phyloP scores from a whole-genome alignment of 2,888 invertebrate genomes.

The Sinhomidia bicolor region DNA sequence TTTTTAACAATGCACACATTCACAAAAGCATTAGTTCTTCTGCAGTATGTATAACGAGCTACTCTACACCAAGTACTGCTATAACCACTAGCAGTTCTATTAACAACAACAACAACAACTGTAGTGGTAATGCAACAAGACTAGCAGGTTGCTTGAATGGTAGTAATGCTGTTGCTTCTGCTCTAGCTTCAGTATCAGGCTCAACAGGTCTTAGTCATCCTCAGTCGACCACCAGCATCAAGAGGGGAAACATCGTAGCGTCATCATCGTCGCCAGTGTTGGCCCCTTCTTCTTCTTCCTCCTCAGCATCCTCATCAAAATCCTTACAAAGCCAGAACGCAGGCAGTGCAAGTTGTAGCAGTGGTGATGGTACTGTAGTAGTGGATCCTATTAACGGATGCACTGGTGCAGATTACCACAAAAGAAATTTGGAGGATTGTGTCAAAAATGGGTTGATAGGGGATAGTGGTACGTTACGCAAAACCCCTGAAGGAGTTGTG shows the following conservation, averaged over 20 bases:
- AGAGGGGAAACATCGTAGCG: slow-evolving; percentile 64
- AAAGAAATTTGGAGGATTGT: slow-evolving; percentile 60
- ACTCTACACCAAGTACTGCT: slow-evolving; percentile 47
- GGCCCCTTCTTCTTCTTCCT: slow-evolving; percentile 7
- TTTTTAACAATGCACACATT: slow-evolving; percentile 65
- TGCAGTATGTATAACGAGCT: slow-evolving; percentile 15
- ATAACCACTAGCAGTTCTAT: slow-evolving; percentile 29
- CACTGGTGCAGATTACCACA: slow-evolving; percentile 59
- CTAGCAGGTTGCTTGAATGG: slow-evolving; percentile 50
- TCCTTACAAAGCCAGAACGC: slow-evolving; percentile 24
- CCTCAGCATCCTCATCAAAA: slow-evolving; percentile 7
- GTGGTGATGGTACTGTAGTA: slow-evolving; percentile 20
- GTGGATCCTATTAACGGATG: slow-evolving; percentile 50
- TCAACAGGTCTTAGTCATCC: slow-evolving; percentile 73
- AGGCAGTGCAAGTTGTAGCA: background rate
- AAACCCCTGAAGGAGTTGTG: slow-evolving; percentile 28
- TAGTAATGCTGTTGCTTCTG: background rate
- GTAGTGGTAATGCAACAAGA: slow-evolving; percentile 48
- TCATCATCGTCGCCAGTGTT: slow-evolving; percentile 15
- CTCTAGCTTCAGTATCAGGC: slow-evolving; percentile 50
- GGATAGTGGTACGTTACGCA: background rate
- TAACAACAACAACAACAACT: background rate
- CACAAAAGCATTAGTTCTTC: background rate
- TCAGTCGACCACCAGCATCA: slow-evolving; percentile 69
- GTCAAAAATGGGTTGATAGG: slow-evolving; percentile 62